Base-by-base conservation (phyloP, 2,113 vertebrate species). In the Solea solea region DNA sequence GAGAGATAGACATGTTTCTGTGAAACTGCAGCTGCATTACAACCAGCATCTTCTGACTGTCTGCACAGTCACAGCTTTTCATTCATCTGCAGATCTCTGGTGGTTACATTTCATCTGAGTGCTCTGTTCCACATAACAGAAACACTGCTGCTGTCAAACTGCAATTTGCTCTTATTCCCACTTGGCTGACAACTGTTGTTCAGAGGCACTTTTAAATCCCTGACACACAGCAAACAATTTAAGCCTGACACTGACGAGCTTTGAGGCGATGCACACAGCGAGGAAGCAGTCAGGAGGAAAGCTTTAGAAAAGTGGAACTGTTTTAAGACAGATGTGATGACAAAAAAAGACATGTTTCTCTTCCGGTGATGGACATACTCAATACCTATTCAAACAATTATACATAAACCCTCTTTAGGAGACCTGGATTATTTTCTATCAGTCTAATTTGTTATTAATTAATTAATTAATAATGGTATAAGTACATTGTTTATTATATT, bases 91-190 rank as follows among this genome's bases (percentile, higher is more conserved):
- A 34, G 5, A 3, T 34, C 34, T 80, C 58, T 7, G 73, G 62
- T 67, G 74, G 72, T 21, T 50, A 4, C 55, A 39, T 51, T 69
- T 46, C 71, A 73, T 78, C 82, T 67, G 62, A 72, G 54, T 5
- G 7, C 34, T 61, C 62, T 7, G 7, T 41, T 61, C 62, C 49
- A 76, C 25, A 85, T 81, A 62, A 84, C 76, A 64, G 63, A 44
- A 60, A 50, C 25, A 15, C 34, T 2, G 15, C 71, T 27, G 25
- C 51, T 11, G 34, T 8, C 56, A 87, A 86, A 54, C 69, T 56
- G 65, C 51, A 69, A 69, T 76, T 80, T 82, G 52, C 72, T 73
- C 50, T 72, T 61, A 78, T 78, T 78, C 80, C 85, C 78, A 69
- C 9, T 27, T 21, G 65, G 49, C 83, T 79, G 70, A 21, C 62